Base-by-base conservation (phyloP, 2,888 invertebrate species). In the Silvanus unidentatus region DNA sequence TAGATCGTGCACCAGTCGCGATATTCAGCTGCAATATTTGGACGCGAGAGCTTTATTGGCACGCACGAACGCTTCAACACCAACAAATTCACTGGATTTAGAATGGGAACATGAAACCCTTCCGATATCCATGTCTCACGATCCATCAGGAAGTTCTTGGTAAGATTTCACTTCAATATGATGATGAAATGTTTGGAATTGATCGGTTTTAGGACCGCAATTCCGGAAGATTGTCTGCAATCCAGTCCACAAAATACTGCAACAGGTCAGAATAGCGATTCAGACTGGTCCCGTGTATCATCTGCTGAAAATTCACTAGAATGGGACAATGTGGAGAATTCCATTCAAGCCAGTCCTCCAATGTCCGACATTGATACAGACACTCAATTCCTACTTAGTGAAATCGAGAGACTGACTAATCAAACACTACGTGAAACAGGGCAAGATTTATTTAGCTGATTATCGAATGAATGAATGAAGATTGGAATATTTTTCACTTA, bases 31-130 rank as follows among this genome's bases (percentile, higher is more conserved):
- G 32, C 81, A 81, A 68, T 77, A 76, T 59, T 69, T 81, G 40
- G 80, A 81, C 64, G 80, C 77, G 32, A 68, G 72, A 58, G 76
- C 72, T 50, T 68, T 77, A 6, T 49, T 73, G 47, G 62, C 64
- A 40, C 59, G 65, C 44, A 72, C 71, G 10, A 62, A 65, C 15
- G 64, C 75, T 34, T 77, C 77, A 30, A 82, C 82, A 16, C 77
- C 82, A 22, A 79, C 77, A n/a, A 82, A 81, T 57, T 83, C 83
- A 2, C 66, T 84, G 44, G 84, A 84, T 60, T 70, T 84, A 44
- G 84, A 84, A 67, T 84, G 84, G 84, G 84, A 84, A 66, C 81
- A 82, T 59, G 84, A 84, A 71, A 73, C 74, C 54, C 50, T 72
- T 10, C 71, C 69, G 22, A 57, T 63, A 45, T 69, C 68, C 13